Evolutionary conservation across 2,113 vertebrate genomes (phyloP).

Genomic region (Hipposideros armiger): DNA sequence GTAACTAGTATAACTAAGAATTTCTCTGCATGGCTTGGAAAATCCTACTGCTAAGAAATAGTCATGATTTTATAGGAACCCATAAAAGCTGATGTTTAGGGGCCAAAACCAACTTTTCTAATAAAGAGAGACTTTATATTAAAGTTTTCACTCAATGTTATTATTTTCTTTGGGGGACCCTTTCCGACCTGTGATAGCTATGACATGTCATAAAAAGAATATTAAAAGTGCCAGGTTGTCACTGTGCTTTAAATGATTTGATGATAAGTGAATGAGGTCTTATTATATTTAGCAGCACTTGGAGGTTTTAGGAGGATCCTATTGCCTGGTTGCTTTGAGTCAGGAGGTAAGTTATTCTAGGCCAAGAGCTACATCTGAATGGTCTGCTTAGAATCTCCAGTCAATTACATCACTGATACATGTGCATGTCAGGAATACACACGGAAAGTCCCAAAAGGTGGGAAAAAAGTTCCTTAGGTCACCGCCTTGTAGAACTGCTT

Average conservation of each 20-base stretch:
- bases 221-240: conserved; percentile 48
- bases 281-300: conserved; percentile 23
- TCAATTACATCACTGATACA: conserved; percentile 16
- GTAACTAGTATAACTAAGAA: conserved; percentile 57
- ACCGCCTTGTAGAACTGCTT: not conserved
- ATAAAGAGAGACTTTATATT: conserved; percentile 61
- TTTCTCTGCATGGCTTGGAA: conserved; percentile 65
- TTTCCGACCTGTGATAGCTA: conserved; percentile 56
- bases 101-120: conserved; percentile 75
- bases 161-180: conserved; percentile 54
- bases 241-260: conserved; percentile 25
- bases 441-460: not conserved
- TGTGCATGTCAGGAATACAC: not conserved
- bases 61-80: conserved; percentile 69
- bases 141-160: conserved; percentile 63
- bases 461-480: not conserved
- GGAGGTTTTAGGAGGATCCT: conserved; percentile 20
- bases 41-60: conserved; percentile 67
- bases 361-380: not conserved
- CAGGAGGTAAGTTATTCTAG: conserved; percentile 49
- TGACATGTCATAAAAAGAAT: conserved; percentile 63
- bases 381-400: not conserved
- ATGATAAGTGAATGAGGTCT: conserved; percentile 58
- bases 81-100: conserved; percentile 60
- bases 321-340: conserved; percentile 17